These are phyloP conservation scores for Crepidodera aurea DNA, from an alignment of 2,888 invertebrate species.

Conservation along the genomic window DNA sequence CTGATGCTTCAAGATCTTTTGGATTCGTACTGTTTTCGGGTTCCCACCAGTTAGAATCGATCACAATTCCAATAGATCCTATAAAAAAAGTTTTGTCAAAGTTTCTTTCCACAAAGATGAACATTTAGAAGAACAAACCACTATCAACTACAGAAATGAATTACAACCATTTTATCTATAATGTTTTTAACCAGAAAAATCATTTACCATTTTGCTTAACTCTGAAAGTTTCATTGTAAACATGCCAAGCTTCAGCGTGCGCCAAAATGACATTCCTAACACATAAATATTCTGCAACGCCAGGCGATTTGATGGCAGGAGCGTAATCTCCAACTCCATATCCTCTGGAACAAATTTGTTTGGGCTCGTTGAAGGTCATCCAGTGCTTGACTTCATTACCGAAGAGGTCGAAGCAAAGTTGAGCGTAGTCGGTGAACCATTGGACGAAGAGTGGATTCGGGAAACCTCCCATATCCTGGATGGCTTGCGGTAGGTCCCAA, in stretches of 20 bases:
- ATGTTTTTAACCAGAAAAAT: too few species aligned
- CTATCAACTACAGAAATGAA: too few species aligned
- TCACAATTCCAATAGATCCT: conserved; percentile 13
- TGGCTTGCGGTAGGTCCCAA: conserved; percentile 21
- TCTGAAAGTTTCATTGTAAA: conserved; percentile 60
- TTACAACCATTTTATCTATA: too few species aligned
- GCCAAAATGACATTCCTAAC: conserved; percentile 61
- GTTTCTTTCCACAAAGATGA: too few species aligned
- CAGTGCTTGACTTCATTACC: conserved; percentile 48
- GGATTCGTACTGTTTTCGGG: conserved; percentile 19
- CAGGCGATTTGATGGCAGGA: conserved; percentile 19
- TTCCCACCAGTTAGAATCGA: conserved; percentile 22
- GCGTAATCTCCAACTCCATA: conserved; percentile 31
- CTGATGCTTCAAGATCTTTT: conserved; percentile 20
- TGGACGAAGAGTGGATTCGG: conserved; percentile 39
- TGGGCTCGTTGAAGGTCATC: conserved; percentile 48
- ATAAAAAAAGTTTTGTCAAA: too few species aligned
- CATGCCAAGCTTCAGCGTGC: conserved; percentile 61
- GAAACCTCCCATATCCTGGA: conserved; percentile 41
- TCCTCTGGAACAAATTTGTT: conserved; percentile 36
- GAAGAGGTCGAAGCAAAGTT: conserved; percentile 43
- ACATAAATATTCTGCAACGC: conserved; percentile 64
- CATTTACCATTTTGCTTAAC: conserved; percentile 44
- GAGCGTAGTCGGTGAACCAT: conserved; percentile 45
- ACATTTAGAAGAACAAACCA: too few species aligned